These are phyloP conservation scores for Morpho achilles DNA, from an alignment of 2,888 invertebrate species.

Conservation along the genomic window DNA sequence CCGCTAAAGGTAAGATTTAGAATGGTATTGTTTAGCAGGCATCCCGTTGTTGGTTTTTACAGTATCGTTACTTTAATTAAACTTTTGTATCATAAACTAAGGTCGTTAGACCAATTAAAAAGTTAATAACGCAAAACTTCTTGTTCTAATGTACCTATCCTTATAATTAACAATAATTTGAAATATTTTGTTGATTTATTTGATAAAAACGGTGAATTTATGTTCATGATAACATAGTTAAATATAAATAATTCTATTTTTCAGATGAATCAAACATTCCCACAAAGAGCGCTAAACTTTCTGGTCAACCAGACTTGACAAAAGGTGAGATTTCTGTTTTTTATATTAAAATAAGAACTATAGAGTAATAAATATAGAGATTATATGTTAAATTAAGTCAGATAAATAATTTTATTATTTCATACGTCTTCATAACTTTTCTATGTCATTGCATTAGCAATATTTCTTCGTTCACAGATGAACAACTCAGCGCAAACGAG, in stretches of 20 bases:
- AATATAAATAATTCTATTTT: slow-evolving; percentile 24
- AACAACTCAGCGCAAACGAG: not conserved
- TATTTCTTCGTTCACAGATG: slow-evolving; percentile 13
- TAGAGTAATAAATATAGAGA: no score
- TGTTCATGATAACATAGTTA: not conserved
- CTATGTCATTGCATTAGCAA: slow-evolving; percentile 3
- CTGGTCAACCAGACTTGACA: slow-evolving; percentile 31
- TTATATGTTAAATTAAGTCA: no score
- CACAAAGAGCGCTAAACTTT: slow-evolving; percentile 37
- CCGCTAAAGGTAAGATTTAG: slow-evolving; percentile 51
- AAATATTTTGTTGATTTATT: no score
- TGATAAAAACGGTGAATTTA: no score
- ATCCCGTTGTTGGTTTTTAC: not conserved
- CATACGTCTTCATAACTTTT: not conserved
- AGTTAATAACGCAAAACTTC: not conserved
- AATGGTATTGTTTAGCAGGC: slow-evolving; percentile 10
- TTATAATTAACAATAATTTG: no score
- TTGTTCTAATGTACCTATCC: not conserved
- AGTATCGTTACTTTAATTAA: not conserved
- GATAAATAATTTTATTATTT: not conserved
- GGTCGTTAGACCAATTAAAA: not conserved
- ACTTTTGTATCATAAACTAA: not conserved
- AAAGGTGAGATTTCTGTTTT: slow-evolving; percentile 33
- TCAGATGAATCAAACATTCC: slow-evolving; percentile 44
- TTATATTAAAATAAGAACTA: no score